Evolutionary conservation across 2,797 vertebrate genomes (phyloP).

Genomic region (Scomberomorus guttatus): DNA sequence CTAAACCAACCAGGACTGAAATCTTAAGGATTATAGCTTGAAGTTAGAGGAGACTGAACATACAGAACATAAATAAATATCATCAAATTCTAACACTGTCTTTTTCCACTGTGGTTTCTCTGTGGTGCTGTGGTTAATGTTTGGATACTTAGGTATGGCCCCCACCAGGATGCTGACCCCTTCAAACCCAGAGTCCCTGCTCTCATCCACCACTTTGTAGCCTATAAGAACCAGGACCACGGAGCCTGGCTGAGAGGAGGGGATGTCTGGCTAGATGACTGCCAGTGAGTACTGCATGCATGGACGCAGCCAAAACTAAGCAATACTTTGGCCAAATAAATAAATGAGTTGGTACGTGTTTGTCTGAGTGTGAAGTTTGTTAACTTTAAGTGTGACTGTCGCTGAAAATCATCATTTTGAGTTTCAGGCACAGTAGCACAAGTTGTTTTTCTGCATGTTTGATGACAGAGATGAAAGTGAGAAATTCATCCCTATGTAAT

Average conservation of each 20-base stretch:
- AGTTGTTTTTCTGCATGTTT: background rate
- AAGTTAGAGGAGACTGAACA: background rate
- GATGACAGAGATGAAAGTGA: conserved; percentile 25
- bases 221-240: conserved; percentile 98
- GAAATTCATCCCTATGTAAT: conserved; percentile 12
- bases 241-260: conserved; percentile 98
- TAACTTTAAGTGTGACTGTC: background rate
- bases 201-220: conserved; percentile 91
- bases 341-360: background rate
- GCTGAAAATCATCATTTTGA: background rate
- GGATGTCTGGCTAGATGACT: conserved; percentile 96
- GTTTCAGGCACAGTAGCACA: background rate
- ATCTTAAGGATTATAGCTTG: too few species aligned
- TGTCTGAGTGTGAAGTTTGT: background rate
- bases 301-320: background rate
- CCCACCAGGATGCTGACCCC: conserved; percentile 95
- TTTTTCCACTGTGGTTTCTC: background rate
- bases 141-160: conserved; percentile 88
- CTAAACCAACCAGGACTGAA: too few species aligned
- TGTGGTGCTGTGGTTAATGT: background rate
- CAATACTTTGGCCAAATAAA: background rate
- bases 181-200: conserved; percentile 96
- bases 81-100: background rate
- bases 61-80: background rate
- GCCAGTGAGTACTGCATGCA: conserved; percentile 88